phyloP scores from a whole-genome alignment of 2,113 vertebrate species.

The Ursus arctos region DNA sequence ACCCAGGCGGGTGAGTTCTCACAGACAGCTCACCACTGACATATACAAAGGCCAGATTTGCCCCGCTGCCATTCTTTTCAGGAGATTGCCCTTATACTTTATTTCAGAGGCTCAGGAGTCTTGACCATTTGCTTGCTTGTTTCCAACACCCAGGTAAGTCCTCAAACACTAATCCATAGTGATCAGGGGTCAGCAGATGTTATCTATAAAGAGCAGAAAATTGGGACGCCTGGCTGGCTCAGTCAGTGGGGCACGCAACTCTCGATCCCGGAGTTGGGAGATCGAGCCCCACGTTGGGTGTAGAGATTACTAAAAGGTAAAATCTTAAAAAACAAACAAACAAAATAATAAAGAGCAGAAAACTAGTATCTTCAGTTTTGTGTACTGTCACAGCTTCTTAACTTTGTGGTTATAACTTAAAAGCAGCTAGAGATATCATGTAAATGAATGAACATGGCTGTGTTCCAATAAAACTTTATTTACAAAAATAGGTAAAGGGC shows the following conservation, averaged over 20 bases:
- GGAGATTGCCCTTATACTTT: background rate
- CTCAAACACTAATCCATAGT: background rate
- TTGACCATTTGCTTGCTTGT: background rate
- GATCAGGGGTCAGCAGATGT: background rate
- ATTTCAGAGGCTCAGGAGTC: background rate
- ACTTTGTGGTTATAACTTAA: background rate
- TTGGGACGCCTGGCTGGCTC: background rate
- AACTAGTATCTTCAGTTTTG: background rate
- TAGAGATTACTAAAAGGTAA: background rate
- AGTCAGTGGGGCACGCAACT: background rate
- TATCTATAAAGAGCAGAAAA: background rate
- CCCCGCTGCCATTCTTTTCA: background rate
- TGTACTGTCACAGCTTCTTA: background rate
- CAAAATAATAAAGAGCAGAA: background rate
- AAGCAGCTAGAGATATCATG: background rate
- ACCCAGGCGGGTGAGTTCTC: background rate
- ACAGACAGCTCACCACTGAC: background rate
- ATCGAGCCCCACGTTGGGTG: background rate
- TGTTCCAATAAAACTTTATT: conserved; percentile 55
- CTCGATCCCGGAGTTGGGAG: background rate
- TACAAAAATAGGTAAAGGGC: conserved; percentile 10
- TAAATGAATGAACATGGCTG: background rate
- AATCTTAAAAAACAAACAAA: background rate
- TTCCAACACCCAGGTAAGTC: background rate
- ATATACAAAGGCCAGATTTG: background rate